A percentile compares a stretch with the other conserved stretches of the same genome.
Evolutionary conservation across 2,797 vertebrate genomes (phyloP).

Genomic region (Nothura maculosa): DNA sequence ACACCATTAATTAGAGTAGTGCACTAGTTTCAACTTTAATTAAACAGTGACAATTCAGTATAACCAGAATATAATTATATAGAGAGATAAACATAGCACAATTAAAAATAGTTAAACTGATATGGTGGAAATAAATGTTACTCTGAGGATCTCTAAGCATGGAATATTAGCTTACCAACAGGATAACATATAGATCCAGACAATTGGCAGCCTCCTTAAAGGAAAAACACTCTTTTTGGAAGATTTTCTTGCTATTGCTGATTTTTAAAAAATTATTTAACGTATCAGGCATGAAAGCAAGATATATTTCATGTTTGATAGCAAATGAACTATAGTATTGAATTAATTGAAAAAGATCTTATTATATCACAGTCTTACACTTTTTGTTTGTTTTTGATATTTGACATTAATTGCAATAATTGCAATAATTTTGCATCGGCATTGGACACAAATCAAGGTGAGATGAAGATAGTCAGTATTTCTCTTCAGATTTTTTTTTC

Average conservation of each 20-base stretch:
- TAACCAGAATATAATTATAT: conserved; percentile 2
- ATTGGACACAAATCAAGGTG: not conserved
- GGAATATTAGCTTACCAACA: not conserved
- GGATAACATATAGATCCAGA: not conserved
- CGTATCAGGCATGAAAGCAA: not conserved
- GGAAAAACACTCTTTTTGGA: not conserved
- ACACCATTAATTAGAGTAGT: conserved; percentile 35
- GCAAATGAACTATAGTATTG: not conserved
- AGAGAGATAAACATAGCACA: conserved; percentile 6
- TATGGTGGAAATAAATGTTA: conserved; percentile 2
- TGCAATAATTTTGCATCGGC: not conserved
- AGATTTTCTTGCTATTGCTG: not conserved
- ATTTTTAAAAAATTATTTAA: not conserved
- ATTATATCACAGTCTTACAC: not conserved
- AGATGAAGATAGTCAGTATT: not conserved
- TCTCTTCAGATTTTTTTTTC: not conserved
- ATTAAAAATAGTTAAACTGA: not conserved
- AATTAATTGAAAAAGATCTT: not conserved
- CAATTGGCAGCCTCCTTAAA: not conserved
- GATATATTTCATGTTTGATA: not conserved
- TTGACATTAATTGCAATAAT: not conserved
- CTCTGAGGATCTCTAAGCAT: not conserved
- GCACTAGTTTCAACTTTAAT: conserved; percentile 42
- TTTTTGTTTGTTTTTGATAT: not conserved
- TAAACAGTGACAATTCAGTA: conserved; percentile 32